These are phyloP conservation scores for Spinus olivaceus DNA, from an alignment of 2,797 vertebrate species.

Conservation along the genomic window DNA sequence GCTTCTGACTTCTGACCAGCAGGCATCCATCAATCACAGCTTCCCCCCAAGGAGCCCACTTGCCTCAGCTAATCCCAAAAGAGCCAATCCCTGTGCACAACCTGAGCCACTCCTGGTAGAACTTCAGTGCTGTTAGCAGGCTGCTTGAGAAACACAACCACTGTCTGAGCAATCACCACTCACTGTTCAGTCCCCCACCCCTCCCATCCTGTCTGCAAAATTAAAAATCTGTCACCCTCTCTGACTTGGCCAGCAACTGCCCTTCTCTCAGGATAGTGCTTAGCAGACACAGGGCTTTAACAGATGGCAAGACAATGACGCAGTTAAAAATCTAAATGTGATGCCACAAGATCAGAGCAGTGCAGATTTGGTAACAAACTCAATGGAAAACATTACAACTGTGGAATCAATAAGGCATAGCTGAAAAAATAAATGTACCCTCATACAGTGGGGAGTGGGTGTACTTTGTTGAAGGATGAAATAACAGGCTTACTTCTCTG, in stretches of 20 bases:
- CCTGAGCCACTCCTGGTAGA: neutral
- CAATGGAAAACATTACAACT: neutral
- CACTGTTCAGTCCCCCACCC: neutral
- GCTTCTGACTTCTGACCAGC: neutral
- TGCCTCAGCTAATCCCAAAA: neutral
- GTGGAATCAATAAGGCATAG: neutral
- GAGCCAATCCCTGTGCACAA: neutral
- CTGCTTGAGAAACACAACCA: neutral
- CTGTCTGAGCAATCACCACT: neutral
- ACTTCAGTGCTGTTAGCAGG: neutral
- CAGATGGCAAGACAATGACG: constrained; percentile 33
- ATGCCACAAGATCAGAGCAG: neutral
- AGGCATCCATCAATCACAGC: neutral
- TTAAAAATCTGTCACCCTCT: constrained; percentile 47
- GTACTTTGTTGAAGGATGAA: neutral
- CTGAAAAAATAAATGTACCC: neutral
- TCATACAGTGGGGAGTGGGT: neutral
- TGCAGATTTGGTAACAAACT: neutral
- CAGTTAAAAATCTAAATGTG: neutral
- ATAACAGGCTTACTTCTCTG: neutral
- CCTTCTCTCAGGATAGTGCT: neutral
- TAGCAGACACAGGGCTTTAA: neutral
- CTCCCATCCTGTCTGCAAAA: constrained; percentile 24
- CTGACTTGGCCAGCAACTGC: neutral
- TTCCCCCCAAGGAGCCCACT: neutral